phyloP scores from a whole-genome alignment of 2,888 invertebrate species.

The Exocentrus adspersus region DNA sequence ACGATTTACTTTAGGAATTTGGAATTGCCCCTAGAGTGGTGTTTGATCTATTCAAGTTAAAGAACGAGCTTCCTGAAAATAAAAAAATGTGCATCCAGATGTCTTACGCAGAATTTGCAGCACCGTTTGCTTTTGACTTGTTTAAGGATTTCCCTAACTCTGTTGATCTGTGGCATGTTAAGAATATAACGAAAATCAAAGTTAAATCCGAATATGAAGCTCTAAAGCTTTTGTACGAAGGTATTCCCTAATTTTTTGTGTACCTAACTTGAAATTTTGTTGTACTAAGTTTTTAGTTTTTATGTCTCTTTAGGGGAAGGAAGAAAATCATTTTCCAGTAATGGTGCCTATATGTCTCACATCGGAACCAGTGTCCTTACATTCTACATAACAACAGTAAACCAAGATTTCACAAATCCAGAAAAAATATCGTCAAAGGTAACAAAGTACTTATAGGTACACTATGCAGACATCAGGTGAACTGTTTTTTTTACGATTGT shows the following conservation, averaged over 20 bases:
- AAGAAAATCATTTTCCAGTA: slow-evolving; percentile 53
- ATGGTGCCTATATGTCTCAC: slow-evolving; percentile 56
- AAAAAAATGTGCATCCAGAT: slow-evolving; percentile 57
- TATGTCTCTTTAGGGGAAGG: slow-evolving; percentile 56
- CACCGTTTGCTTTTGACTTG: slow-evolving; percentile 57
- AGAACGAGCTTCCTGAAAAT: slow-evolving; percentile 48
- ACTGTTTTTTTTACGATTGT: slow-evolving; percentile 8
- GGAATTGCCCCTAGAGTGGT: slow-evolving; percentile 61
- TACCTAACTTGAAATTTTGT: no score
- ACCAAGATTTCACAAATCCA: slow-evolving; percentile 47
- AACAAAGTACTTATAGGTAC: neutral
- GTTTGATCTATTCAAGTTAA: slow-evolving; percentile 56
- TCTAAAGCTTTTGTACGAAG: slow-evolving; percentile 57
- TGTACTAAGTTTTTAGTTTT: no score
- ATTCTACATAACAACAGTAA: slow-evolving; percentile 54
- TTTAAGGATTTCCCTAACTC: slow-evolving; percentile 50
- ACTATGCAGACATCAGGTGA: neutral
- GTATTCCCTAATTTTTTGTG: no score
- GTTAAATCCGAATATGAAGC: slow-evolving; percentile 54
- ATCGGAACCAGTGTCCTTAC: slow-evolving; percentile 60
- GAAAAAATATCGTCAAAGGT: slow-evolving; percentile 39
- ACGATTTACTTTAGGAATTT: slow-evolving; percentile 39
- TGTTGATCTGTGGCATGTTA: slow-evolving; percentile 34
- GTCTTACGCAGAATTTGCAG: slow-evolving; percentile 60
- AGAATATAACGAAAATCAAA: slow-evolving; percentile 50